phyloP scores from a whole-genome alignment of 2,888 invertebrate genomes.

The Hoplodrina blanda region DNA sequence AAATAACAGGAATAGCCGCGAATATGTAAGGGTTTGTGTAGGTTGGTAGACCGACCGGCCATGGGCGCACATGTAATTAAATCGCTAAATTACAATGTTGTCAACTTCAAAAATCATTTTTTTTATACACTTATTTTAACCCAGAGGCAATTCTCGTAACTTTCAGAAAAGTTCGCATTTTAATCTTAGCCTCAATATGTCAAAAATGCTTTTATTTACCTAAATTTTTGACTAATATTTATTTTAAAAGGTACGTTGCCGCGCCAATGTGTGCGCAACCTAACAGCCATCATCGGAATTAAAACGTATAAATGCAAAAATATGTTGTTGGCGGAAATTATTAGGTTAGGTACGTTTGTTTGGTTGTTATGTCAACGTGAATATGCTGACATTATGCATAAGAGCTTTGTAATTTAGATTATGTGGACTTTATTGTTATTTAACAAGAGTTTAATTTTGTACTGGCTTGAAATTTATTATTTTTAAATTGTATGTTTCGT shows the following conservation, averaged over 20 bases:
- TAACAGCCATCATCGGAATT: conserved; percentile 57
- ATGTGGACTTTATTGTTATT: conserved; percentile 2
- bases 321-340: conserved; percentile 50
- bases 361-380: conserved; percentile 49
- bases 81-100: too few species aligned
- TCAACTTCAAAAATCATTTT: too few species aligned
- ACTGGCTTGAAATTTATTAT: not conserved
- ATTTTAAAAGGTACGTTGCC: not conserved
- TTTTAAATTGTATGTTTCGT: not conserved
- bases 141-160: too few species aligned
- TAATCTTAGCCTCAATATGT: too few species aligned
- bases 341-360: conserved; percentile 36
- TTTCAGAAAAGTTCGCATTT: too few species aligned
- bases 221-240: not conserved
- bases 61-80: too few species aligned
- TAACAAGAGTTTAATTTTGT: conserved; percentile 6
- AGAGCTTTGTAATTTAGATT: conserved; percentile 45
- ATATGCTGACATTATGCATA: conserved; percentile 21
- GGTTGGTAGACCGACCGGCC: not conserved
- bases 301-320: conserved; percentile 57
- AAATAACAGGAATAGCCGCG: conserved; percentile 61
- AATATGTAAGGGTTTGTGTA: conserved; percentile 27
- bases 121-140: too few species aligned
- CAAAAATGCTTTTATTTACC: too few species aligned
- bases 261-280: not conserved